Evolutionary conservation across 2,797 vertebrate genomes (phyloP), one percentile per base, ranked within the genome.

Genomic region (Melanotaenia maccullochi): DNA sequence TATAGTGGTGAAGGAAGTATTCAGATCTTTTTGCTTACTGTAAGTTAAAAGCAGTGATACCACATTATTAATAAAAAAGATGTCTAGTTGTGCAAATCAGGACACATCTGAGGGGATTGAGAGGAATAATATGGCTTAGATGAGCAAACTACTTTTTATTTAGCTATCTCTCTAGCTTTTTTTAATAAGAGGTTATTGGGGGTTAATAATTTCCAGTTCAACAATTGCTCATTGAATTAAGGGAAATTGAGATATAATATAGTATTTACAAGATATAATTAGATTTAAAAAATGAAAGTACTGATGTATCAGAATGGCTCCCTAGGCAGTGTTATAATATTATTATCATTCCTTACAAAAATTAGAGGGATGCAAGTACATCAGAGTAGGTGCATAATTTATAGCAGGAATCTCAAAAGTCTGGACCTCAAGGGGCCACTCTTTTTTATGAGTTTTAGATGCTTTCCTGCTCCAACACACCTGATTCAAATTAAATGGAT

Each of bases 1-100:
- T 71, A 38, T 71, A 60, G 69, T 28, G 16, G 66, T 66, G 35
- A 36, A 67, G 40, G 44, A 32, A 57, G 33, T 22, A 54, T 78
- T 72, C 60, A 51, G 20, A 60, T 74, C 13, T 51, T 63, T 72
- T 65, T 47, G 20, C 11, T 66, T 44, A 57, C 44, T 71, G 35
- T 36, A 25, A 49, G 57, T 69, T 60, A 57, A 57, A 56, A 71
- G 32, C 4, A 54, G 35, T 59, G 67, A 22, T 2, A 67, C 28
- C 1, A 60, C 49, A 24, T 20, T 28, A 47, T 12, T 14, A 20
- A 22, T 3, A 47, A 47, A 47, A 65, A 58, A 66, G n/a, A 47
- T n/a, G 58, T 6, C 14, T 35, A n/a, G 2, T 42, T 58, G 22
- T 32, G 42, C 57, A 74, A 49, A 36, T 13, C 58, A 56, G 0